These are phyloP conservation scores for Drosophila subquinaria DNA, from an alignment of 2,888 invertebrate genomes.

Conservation along the genomic window DNA sequence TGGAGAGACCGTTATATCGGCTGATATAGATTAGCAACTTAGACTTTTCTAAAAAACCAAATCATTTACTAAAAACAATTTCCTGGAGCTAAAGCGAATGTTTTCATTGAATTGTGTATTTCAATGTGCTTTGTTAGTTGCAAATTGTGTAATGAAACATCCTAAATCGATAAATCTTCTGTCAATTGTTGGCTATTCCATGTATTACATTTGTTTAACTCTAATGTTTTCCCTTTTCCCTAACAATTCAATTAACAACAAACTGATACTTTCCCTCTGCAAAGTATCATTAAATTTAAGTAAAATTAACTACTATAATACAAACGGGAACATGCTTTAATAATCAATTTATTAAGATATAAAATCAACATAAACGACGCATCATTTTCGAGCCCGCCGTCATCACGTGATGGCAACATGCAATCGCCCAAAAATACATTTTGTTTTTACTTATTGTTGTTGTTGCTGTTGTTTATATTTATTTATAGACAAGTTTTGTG, in stretches of 20 bases:
- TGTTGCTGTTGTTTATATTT: constrained; percentile 14
- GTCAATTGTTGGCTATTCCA: neutral
- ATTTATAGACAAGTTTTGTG: constrained; percentile 38
- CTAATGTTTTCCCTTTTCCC: no score
- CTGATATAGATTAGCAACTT: constrained; percentile 20
- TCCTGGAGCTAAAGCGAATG: neutral
- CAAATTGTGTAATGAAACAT: neutral
- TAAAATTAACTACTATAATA: neutral
- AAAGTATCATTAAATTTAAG: neutral
- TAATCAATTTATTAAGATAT: constrained; percentile 45
- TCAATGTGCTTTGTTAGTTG: neutral
- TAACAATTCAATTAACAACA: constrained; percentile 6
- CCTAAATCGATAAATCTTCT: neutral
- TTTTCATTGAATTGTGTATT: neutral
- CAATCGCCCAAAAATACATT: constrained; percentile 58
- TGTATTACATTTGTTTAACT: neutral
- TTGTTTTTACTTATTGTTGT: constrained; percentile 12
- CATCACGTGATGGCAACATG: constrained; percentile 68
- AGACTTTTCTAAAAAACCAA: neutral
- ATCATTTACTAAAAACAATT: neutral
- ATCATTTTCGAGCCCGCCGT: constrained; percentile 47
- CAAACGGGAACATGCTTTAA: constrained; percentile 6
- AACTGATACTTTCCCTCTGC: neutral
- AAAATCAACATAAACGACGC: constrained; percentile 63
- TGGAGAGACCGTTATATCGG: constrained; percentile 6